Evolutionary conservation across 1,140 invertebrate genomes (phyloP).

Genomic region (Sycophila sp.): DNA sequence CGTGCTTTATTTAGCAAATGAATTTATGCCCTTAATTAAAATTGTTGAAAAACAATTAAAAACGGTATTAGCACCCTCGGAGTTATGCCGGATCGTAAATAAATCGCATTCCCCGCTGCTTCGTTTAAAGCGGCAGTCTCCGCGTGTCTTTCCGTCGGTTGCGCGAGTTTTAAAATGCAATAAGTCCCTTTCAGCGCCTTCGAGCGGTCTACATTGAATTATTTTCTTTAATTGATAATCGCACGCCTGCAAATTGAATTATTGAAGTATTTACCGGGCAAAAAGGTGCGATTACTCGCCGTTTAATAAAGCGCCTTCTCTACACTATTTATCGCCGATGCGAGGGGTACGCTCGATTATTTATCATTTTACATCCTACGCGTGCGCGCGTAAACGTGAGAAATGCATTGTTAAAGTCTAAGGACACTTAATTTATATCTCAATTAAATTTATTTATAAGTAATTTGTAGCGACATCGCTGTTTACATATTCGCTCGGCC

Average conservation of each 20-base stretch:
- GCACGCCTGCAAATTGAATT: too few species aligned
- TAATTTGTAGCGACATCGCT: neutral
- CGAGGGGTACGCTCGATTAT: neutral
- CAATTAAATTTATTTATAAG: constrained; percentile 14
- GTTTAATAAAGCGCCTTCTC: too few species aligned
- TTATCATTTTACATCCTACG: neutral
- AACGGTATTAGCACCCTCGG: neutral
- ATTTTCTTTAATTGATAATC: too few species aligned
- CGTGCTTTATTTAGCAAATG: constrained; percentile 48
- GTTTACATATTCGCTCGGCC: too few species aligned
- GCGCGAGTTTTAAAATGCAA: neutral
- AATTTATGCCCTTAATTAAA: constrained; percentile 29
- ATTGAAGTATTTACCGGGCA: neutral
- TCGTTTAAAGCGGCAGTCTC: too few species aligned
- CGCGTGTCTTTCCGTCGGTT: neutral
- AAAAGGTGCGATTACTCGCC: neutral
- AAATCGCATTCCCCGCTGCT: neutral
- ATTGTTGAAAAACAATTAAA: neutral
- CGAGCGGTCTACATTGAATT: neutral
- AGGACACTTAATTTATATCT: neutral
- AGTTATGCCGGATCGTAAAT: constrained; percentile 10
- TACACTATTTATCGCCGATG: too few species aligned
- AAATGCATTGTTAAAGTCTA: constrained; percentile 28
- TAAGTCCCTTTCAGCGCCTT: neutral
- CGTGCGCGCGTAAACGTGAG: neutral